Percentiles rank a stretch among this genome's conserved stretches.
These are phyloP conservation scores for Periophthalmodon schlosseri DNA, from an alignment of 2,113 vertebrate genomes.

Conservation along the genomic window DNA sequence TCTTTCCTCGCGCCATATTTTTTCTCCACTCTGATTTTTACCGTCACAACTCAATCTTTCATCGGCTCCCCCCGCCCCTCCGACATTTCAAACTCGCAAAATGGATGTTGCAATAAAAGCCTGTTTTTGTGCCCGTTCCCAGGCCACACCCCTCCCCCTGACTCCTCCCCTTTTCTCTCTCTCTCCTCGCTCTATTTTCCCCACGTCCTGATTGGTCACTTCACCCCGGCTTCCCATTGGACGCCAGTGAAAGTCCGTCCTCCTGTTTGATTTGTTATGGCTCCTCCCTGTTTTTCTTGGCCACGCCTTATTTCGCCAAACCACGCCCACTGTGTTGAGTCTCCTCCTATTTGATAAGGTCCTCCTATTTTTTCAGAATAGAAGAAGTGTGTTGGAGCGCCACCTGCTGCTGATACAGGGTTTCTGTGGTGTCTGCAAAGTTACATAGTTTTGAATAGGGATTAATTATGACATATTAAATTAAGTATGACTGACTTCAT, in stretches of 20 bases:
- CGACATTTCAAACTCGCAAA: slow-evolving; percentile 29
- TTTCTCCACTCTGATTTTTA: slow-evolving; percentile 14
- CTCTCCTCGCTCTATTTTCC: slow-evolving; percentile 43
- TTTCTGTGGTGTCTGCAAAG: neutral
- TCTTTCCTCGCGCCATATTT: slow-evolving; percentile 17
- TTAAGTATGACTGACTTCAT: too few species aligned
- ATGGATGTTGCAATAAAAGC: slow-evolving; percentile 36
- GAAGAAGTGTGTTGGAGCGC: slow-evolving; percentile 33
- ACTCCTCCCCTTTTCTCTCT: slow-evolving; percentile 41
- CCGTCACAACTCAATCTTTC: slow-evolving; percentile 19
- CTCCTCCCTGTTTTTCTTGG: slow-evolving; percentile 30
- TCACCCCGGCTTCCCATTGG: slow-evolving; percentile 53
- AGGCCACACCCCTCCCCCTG: slow-evolving; percentile 22
- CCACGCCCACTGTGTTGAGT: slow-evolving; percentile 13
- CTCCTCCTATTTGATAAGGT: slow-evolving; percentile 29
- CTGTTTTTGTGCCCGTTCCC: slow-evolving; percentile 21
- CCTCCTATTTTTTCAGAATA: slow-evolving; percentile 24
- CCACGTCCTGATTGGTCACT: slow-evolving; percentile 62
- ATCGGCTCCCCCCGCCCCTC: neutral
- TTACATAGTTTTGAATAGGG: neutral
- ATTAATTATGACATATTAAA: neutral
- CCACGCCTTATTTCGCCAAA: slow-evolving; percentile 28
- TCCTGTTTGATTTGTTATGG: neutral
- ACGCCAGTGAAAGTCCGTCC: slow-evolving; percentile 16
- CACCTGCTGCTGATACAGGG: slow-evolving; percentile 48